Evolutionary conservation across 2,797 vertebrate genomes (phyloP).

Genomic region (Artibeus lituratus): DNA sequence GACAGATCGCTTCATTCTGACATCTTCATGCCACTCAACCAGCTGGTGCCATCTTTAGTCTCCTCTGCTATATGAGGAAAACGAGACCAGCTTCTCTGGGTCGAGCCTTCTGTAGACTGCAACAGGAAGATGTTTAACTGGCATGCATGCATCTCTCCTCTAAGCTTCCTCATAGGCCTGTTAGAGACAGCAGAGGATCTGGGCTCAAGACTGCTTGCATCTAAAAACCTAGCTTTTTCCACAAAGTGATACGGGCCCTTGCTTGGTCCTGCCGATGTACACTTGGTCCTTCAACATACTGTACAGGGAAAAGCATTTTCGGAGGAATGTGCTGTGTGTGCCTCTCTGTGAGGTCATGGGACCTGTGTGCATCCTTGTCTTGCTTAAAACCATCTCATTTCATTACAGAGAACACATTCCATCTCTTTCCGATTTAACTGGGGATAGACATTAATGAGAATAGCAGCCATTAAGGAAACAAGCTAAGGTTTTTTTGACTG

Average conservation of each 20-base stretch:
- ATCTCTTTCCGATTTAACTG: not conserved
- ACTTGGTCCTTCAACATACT: not conserved
- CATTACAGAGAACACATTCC: not conserved
- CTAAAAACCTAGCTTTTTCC: not conserved
- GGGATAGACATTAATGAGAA: not conserved
- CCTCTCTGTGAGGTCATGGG: not conserved
- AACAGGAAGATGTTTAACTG: not conserved
- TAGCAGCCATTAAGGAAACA: accelerated
- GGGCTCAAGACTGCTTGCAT: not conserved
- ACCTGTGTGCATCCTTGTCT: not conserved
- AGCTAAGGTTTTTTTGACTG: not conserved
- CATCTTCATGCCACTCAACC: not conserved
- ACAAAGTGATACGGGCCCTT: not conserved
- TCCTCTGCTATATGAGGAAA: not conserved
- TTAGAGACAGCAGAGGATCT: not conserved
- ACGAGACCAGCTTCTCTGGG: not conserved
- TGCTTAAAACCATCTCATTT: not conserved
- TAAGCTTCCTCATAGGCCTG: not conserved
- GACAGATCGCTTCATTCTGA: not conserved
- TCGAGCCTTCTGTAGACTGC: not conserved
- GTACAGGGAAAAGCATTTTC: not conserved
- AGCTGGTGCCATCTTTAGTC: not conserved
- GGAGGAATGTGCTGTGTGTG: not conserved
- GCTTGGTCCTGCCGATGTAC: not conserved
- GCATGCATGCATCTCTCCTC: not conserved